Evolutionary conservation across 2,113 vertebrate species (phyloP).

Genomic region (Gopherus evgoodei): DNA sequence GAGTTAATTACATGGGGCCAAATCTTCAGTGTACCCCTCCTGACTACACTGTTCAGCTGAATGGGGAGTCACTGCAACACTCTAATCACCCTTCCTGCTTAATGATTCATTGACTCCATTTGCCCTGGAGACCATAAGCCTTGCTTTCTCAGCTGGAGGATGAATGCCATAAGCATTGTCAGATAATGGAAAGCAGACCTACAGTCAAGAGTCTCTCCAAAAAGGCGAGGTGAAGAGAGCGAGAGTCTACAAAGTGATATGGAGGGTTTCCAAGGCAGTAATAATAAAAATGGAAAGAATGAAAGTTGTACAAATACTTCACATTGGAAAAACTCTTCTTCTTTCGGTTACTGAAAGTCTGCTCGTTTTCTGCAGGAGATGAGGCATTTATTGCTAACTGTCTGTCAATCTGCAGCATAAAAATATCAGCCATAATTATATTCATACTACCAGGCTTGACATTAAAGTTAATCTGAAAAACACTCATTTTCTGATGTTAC

Average conservation of each 20-base stretch:
- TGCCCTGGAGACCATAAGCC: background rate
- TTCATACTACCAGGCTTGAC: slow-evolving; percentile 56
- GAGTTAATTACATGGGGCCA: background rate
- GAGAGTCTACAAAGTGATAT: slow-evolving; percentile 1
- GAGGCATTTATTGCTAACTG: slow-evolving; percentile 55
- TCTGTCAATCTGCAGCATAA: slow-evolving; percentile 65
- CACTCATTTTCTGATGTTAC: slow-evolving; percentile 50
- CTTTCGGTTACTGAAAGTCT: slow-evolving; percentile 33
- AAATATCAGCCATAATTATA: slow-evolving; percentile 73
- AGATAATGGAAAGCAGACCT: background rate
- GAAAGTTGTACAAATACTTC: slow-evolving; percentile 6
- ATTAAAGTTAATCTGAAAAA: slow-evolving; percentile 58
- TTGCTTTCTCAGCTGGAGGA: slow-evolving; percentile 7
- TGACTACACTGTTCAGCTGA: background rate
- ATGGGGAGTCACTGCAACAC: background rate
- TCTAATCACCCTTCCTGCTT: background rate
- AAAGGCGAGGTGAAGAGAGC: background rate
- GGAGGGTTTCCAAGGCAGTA: background rate
- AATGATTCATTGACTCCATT: background rate
- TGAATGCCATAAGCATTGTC: accelerated
- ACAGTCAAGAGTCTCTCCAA: background rate
- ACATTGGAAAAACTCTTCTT: background rate
- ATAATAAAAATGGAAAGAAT: slow-evolving; percentile 29
- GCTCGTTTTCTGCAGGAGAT: slow-evolving; percentile 56
- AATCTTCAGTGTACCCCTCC: background rate